phyloP scores from a whole-genome alignment of 2,797 vertebrate species.

The Decapterus maruadsi region DNA sequence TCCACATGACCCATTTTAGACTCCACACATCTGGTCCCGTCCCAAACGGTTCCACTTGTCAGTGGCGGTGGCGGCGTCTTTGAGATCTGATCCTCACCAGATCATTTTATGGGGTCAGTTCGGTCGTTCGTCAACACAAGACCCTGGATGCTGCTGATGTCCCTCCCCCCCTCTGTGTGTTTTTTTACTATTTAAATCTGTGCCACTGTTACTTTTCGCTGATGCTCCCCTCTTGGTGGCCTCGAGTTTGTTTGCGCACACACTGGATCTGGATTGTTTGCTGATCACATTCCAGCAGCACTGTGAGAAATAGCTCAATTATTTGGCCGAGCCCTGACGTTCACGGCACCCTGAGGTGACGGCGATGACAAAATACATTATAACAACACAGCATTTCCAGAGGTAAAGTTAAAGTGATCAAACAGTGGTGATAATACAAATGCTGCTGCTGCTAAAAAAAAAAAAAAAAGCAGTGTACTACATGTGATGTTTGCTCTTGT shows the following conservation, averaged over 20 bases:
- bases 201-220: conserved; percentile 19
- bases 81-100: conserved; percentile 39
- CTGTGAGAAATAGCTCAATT: conserved; percentile 32
- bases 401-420: conserved; percentile 5
- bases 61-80: conserved; percentile 26
- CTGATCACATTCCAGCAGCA: conserved; percentile 30
- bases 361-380: conserved; percentile 6
- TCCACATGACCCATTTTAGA: conserved; percentile 60
- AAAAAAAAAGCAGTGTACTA: not conserved
- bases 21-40: conserved; percentile 6
- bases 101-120: conserved; percentile 57
- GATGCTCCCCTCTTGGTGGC: not conserved
- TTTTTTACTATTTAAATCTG: conserved; percentile 45
- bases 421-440: not conserved
- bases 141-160: conserved; percentile 7
- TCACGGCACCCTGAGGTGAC: conserved; percentile 17
- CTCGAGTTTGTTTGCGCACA: conserved; percentile 2
- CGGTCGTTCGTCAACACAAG: conserved; percentile 4
- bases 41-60: conserved; percentile 22
- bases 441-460: conserved; percentile 5
- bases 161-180: conserved; percentile 10
- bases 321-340: conserved; percentile 8
- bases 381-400: not conserved
- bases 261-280: conserved; percentile 3
- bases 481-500: conserved; percentile 54